Evolutionary conservation across 2,113 vertebrate species (phyloP).

Genomic region (Sorex araneus): DNA sequence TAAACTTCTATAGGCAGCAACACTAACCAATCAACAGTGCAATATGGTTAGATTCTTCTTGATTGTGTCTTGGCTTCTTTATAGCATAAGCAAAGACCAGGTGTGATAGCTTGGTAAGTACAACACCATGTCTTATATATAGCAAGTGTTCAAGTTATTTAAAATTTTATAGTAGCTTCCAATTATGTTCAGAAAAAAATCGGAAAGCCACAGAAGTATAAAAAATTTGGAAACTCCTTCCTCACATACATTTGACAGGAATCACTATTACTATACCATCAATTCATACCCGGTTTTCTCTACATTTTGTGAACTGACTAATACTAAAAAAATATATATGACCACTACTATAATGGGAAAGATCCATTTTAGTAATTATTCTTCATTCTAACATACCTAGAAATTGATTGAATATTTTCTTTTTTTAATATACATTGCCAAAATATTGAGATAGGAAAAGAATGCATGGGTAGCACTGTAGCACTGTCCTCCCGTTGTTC

Average conservation of each 20-base stretch:
- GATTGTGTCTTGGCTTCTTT: not conserved
- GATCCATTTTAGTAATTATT: not conserved
- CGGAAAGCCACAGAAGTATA: not conserved
- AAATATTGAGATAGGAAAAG: not conserved
- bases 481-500: too few relatives aligned
- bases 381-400: not conserved
- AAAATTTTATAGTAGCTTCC: not conserved
- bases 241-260: slow-evolving; percentile 3
- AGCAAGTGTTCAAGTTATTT: not conserved
- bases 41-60: not conserved
- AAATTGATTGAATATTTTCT: slow-evolving; percentile 1
- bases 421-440: not conserved
- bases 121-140: not conserved
- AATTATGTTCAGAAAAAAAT: slow-evolving; percentile 25
- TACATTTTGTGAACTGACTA: slow-evolving; percentile 12
- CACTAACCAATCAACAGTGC: not conserved
- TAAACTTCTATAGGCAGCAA: not conserved
- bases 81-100: not conserved
- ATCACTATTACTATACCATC: not conserved
- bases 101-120: not conserved
- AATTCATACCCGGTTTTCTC: not conserved
- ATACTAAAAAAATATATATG: too few relatives aligned
- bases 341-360: not conserved
- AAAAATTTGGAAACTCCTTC: not conserved
- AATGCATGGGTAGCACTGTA: too few relatives aligned